These are phyloP conservation scores for Tigriopus californicus DNA, from an alignment of 2,888 invertebrate genomes.

Conservation along the genomic window DNA sequence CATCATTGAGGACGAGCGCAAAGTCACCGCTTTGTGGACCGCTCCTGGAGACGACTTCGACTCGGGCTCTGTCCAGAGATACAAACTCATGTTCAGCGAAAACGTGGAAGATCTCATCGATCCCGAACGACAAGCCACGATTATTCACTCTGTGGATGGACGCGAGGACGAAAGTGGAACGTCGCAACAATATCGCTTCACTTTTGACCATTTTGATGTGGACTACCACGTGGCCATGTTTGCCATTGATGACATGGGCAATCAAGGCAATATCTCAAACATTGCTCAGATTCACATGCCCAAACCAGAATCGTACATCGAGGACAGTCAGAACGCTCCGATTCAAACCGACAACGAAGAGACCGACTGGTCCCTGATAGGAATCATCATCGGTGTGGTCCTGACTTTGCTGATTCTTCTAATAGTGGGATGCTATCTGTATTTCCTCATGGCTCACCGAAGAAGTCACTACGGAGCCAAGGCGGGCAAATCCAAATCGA, in stretches of 20 bases:
- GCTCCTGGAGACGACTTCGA: slow-evolving; percentile 33
- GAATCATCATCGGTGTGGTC: slow-evolving; percentile 33
- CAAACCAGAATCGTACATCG: slow-evolving; percentile 30
- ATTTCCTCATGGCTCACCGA: slow-evolving; percentile 26
- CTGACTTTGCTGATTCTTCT: slow-evolving; percentile 31
- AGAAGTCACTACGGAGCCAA: slow-evolving; percentile 19
- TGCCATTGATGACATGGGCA: slow-evolving; percentile 31
- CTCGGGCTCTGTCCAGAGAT: slow-evolving; percentile 21
- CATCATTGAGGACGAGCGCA: slow-evolving; percentile 29
- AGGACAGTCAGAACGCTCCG: slow-evolving; percentile 28
- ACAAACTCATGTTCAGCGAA: slow-evolving; percentile 17
- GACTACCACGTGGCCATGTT: slow-evolving; percentile 31
- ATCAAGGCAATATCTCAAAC: slow-evolving; percentile 32
- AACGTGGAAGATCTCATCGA: background rate
- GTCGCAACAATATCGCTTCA: background rate
- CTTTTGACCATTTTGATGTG: background rate
- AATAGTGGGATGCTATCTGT: slow-evolving; percentile 27
- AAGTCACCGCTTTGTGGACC: slow-evolving; percentile 37
- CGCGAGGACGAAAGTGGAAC: background rate
- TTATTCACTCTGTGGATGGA: background rate
- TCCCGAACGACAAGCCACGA: background rate
- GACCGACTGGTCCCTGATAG: slow-evolving; percentile 31
- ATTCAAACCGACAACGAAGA: slow-evolving; percentile 21
- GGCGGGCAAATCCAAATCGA: background rate
- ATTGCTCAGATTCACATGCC: slow-evolving; percentile 35